Evolutionary conservation across 2,888 invertebrate genomes (phyloP).

Genomic region (Rhyacophila evoluta): DNA sequence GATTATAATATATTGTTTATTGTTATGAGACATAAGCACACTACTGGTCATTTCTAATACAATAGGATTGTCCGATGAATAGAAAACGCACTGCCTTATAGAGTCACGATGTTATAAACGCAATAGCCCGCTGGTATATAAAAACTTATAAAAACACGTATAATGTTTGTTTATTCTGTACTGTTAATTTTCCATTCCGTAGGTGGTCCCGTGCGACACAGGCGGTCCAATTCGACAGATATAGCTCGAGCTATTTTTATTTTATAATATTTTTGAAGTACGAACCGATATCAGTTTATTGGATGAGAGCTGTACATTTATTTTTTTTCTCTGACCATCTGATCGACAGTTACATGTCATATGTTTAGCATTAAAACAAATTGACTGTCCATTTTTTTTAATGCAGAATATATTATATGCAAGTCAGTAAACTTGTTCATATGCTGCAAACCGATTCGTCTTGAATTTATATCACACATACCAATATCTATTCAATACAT

Average conservation of each 20-base stretch:
- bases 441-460: too few species aligned
- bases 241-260: neutral
- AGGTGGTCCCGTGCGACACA: slow-evolving; percentile 36
- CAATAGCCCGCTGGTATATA: neutral
- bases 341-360: slow-evolving; percentile 40
- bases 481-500: too few species aligned
- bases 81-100: neutral
- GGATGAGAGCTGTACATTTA: too few species aligned
- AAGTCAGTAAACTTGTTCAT: too few species aligned
- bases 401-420: too few species aligned
- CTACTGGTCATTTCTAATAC: neutral
- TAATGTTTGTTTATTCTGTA: neutral
- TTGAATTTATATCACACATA: too few species aligned
- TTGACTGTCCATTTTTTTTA: too few species aligned
- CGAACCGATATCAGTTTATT: slow-evolving; percentile 25
- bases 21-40: neutral
- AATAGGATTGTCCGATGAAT: neutral
- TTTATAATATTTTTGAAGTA: slow-evolving; percentile 2
- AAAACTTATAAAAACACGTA: neutral
- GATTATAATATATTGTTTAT: neutral
- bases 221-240: slow-evolving; percentile 3
- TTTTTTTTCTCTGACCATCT: slow-evolving; percentile 31
- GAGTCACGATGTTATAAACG: neutral
- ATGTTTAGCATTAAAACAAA: slow-evolving; percentile 20
- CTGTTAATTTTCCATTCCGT: slow-evolving; percentile 37